Evolutionary conservation across 2,888 invertebrate genomes (phyloP), one percentile per base, ranked within the genome.

Genomic region (Morinoia aosen): DNA sequence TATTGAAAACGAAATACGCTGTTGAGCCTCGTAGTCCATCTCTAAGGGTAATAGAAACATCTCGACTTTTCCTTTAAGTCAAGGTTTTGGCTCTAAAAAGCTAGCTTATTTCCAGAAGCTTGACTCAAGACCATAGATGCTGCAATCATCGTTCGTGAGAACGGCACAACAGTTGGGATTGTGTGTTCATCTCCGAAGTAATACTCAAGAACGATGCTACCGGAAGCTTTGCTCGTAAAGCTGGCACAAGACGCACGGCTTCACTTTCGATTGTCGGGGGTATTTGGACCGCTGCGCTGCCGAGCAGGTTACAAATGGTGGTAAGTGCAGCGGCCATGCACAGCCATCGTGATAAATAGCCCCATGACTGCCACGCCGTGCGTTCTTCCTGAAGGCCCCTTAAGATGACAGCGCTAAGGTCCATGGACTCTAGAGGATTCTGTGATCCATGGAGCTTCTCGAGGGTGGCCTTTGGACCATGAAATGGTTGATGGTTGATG

Each of bases 301-400:
- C 90, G 39, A 48, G 90, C 90, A 90, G 90, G 90, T 90, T 90
- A 90, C 90, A 90, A 90, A 90, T 90, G 90, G 40, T 40, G 48
- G 90, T 90, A 90, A 90, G 90, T 90, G 90, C 90, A 90, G 90
- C 90, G 48, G 40, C 90, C 90, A 90, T 90, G 39, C 90, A 40
- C 16, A 90, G 40, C 39, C 90, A 90, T 90, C 90, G 39, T 90
- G 90, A 90, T 90, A 90, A 90, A 90, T 90, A 48, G 90, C 90
- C 76, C 76, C 76, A 76, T 76, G 76, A 76, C 76, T 33, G 76
- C 76, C 76, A 33, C 76, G 76, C 76, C 76, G 19, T 33, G 76
- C 76, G 76, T 33, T 33, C 76, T 76, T 33, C 76, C 25, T 33
- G 76, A 33, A 76, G 33, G 76, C 76, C 25, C 76, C 25, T 10